Evolutionary conservation across 2,797 vertebrate genomes (phyloP).

Genomic region (Girardinus metallicus): DNA sequence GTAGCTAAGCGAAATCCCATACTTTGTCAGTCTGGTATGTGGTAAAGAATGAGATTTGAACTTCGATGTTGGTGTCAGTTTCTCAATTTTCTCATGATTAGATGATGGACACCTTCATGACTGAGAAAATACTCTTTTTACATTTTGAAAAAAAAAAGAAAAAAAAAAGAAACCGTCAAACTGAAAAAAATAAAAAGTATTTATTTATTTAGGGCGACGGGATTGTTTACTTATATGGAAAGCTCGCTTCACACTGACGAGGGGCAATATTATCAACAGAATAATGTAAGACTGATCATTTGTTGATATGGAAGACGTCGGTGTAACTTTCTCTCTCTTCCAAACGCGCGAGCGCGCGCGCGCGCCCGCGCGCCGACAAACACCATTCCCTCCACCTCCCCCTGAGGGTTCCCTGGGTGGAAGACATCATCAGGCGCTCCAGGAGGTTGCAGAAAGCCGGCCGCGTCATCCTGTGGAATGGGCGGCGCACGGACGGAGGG

Average conservation of each 20-base stretch:
- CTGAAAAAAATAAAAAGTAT: no score
- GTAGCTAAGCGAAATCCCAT: not conserved
- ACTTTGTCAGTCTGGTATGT: not conserved
- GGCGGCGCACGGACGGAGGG: constrained; percentile 81
- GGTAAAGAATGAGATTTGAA: not conserved
- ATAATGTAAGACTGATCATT: not conserved
- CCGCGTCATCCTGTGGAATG: constrained; percentile 84
- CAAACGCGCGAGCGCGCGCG: not conserved
- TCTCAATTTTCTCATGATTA: not conserved
- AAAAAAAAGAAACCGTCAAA: no score
- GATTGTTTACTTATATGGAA: not conserved
- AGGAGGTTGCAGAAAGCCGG: constrained; percentile 70
- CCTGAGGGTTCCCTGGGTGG: constrained; percentile 70
- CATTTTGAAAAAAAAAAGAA: not conserved
- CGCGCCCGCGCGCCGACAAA: not conserved
- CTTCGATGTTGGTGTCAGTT: not conserved
- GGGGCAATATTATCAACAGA: not conserved
- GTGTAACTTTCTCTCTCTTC: not conserved
- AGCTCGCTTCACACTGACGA: not conserved
- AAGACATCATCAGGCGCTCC: constrained; percentile 66
- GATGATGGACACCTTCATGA: no score
- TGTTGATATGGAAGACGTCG: not conserved
- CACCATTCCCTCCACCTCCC: constrained; percentile 32
- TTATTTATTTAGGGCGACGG: not conserved
- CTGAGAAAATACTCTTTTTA: not conserved